phyloP scores from a whole-genome alignment of 2,888 invertebrate genomes.

The Thysanoteuthis rhombus region DNA sequence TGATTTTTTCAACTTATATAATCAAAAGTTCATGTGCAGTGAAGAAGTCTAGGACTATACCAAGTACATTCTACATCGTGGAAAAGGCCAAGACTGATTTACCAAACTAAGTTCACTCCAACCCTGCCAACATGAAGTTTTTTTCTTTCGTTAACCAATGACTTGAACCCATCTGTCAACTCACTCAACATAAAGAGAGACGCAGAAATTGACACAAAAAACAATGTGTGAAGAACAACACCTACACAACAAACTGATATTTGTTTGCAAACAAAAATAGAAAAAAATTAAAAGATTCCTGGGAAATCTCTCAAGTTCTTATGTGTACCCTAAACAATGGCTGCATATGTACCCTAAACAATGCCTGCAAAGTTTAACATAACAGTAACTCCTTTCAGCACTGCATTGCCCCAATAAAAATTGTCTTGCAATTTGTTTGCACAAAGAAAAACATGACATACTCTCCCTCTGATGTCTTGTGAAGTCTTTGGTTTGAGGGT shows the following conservation, averaged over 20 bases:
- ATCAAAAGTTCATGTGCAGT: no score
- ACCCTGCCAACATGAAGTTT: no score
- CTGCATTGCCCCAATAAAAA: neutral
- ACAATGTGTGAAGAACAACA: neutral
- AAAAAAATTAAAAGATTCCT: neutral
- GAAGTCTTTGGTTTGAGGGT: neutral
- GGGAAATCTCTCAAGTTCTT: neutral
- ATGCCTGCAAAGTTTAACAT: neutral
- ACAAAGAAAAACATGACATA: neutral
- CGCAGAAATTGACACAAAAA: neutral
- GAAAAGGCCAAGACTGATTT: no score
- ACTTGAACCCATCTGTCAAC: neutral
- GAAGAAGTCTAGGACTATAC: no score
- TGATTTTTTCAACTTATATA: no score
- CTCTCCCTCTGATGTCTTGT: neutral
- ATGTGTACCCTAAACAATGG: neutral
- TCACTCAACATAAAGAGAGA: neutral
- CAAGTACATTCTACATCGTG: no score
- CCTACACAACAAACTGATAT: neutral
- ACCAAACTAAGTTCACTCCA: no score
- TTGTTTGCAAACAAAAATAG: neutral
- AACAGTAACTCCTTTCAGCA: neutral
- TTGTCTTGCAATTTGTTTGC: neutral
- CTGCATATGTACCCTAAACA: no score
- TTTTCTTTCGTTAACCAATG: no score